Conservation (phyloP, 1,140 invertebrate genomes). For the Aphis gossypii region DNA sequence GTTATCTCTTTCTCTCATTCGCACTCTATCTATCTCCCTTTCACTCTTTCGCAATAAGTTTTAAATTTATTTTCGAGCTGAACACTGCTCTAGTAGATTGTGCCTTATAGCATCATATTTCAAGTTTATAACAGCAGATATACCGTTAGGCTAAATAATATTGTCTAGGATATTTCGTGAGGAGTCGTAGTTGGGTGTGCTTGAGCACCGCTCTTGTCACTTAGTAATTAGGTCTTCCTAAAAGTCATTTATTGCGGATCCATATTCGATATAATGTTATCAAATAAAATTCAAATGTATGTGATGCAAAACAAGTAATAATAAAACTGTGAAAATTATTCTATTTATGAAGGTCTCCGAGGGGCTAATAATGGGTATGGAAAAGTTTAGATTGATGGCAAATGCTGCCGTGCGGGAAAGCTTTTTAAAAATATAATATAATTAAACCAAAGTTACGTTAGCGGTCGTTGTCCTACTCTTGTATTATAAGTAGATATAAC, state of each 20-base stretch:
- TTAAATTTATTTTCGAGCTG: not conserved
- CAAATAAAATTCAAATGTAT: not conserved
- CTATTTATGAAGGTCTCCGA: too few species aligned
- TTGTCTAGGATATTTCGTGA: not conserved
- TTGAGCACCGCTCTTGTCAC: too few species aligned
- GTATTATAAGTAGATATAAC: too few species aligned
- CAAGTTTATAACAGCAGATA: too few species aligned
- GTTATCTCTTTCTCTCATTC: not conserved
- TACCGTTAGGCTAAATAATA: not conserved
- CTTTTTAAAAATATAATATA: too few species aligned
- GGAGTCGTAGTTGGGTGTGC: too few species aligned
- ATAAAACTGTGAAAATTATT: not conserved
- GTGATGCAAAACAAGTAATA: not conserved
- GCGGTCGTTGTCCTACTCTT: too few species aligned
- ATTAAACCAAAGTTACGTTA: too few species aligned
- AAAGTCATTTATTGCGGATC: not conserved
- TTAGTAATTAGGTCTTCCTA: not conserved
- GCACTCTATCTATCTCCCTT: not conserved
- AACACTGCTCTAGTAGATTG: not conserved
- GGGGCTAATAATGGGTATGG: too few species aligned
- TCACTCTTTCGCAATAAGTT: not conserved
- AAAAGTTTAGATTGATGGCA: too few species aligned
- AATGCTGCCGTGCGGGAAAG: too few species aligned
- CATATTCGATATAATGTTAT: not conserved
- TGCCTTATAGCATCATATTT: not conserved